Evolutionary conservation across 2,113 vertebrate genomes (phyloP), one percentile per base, ranked within the genome.

Genomic region (Plectropomus leopardus): DNA sequence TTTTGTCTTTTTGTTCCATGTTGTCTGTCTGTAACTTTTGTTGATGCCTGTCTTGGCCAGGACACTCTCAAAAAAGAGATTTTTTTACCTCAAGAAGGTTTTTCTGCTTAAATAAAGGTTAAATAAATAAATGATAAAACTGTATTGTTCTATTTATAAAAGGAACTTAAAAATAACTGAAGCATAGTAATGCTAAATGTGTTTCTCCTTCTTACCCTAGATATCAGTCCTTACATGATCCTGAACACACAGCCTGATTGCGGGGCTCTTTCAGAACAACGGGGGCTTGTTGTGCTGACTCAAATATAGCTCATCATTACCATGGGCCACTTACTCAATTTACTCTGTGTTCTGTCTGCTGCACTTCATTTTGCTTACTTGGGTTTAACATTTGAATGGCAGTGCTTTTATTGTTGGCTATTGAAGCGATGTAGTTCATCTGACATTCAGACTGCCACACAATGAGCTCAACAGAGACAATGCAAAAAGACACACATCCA

Each of bases 371-470:
- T 50, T 13, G 10, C 40, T 19, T n/a, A 23, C n/a, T 70, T 16
- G 40, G 13, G 28, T 55, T 16, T 17, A 34, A 15, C 15, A 4
- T 50, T 11, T 76, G 16, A 76, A 17, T n/a, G 21, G 45, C 44
- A 57, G 53, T 53, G 8, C 15, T 7, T 17, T 26, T 23, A 21
- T 45, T 61, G 36, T 57, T 7, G 60, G 3, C 26, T 14, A 57
- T 0, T 66, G 23, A 32, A 36, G 30, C 32, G 2, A 73, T 73
- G 53, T 53, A 45, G 51, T 55, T 53, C 2, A 26, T 68, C 47
- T 71, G 76, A 84, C 82, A 70, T 59, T 67, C 16, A 66, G 28
- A 53, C 59, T 14, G 8, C 14, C 55, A 45, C 54, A 50, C 45
- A 71, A 59, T 47, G 24, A 68, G 23, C 65, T 57, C 15, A 59